These are phyloP conservation scores for Notothenia coriiceps DNA, from an alignment of 2,113 vertebrate genomes.

Conservation along the genomic window DNA sequence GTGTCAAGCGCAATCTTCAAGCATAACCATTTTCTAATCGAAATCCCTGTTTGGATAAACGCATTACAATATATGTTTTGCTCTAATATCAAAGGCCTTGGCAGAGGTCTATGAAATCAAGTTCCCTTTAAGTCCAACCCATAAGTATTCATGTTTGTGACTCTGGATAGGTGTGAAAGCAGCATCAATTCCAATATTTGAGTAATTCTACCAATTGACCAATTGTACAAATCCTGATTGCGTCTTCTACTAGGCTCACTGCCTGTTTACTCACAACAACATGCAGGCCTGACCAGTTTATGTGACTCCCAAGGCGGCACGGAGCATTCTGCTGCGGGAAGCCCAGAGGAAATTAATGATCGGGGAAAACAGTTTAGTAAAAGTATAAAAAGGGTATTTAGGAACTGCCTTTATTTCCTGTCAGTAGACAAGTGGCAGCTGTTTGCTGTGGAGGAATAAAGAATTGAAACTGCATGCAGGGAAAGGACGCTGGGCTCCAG, in stretches of 20 bases:
- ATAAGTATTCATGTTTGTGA: background rate
- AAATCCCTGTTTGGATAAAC: background rate
- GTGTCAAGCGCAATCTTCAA: too few species aligned
- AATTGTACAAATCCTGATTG: constrained; percentile 2
- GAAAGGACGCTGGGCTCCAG: constrained; percentile 58
- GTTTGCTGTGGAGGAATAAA: constrained; percentile 76
- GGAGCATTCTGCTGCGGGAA: constrained; percentile 16
- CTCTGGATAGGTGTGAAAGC: background rate
- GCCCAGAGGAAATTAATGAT: constrained; percentile 58
- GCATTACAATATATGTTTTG: too few species aligned
- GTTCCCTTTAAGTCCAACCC: background rate
- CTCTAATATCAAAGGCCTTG: too few species aligned
- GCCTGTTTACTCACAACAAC: constrained; percentile 9
- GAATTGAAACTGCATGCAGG: constrained; percentile 75
- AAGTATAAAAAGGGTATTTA: constrained; percentile 62
- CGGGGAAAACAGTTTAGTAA: constrained; percentile 55
- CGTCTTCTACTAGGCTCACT: background rate
- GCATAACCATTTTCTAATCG: background rate
- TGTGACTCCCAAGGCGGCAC: constrained; percentile 28
- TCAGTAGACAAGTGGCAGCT: constrained; percentile 65
- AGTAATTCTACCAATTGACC: background rate
- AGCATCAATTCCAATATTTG: background rate
- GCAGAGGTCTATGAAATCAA: too few species aligned
- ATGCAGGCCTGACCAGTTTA: constrained; percentile 23
- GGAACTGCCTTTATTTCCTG: constrained; percentile 62